These are phyloP conservation scores for Halcyon senegalensis DNA, from an alignment of 2,113 vertebrate species.

Conservation along the genomic window DNA sequence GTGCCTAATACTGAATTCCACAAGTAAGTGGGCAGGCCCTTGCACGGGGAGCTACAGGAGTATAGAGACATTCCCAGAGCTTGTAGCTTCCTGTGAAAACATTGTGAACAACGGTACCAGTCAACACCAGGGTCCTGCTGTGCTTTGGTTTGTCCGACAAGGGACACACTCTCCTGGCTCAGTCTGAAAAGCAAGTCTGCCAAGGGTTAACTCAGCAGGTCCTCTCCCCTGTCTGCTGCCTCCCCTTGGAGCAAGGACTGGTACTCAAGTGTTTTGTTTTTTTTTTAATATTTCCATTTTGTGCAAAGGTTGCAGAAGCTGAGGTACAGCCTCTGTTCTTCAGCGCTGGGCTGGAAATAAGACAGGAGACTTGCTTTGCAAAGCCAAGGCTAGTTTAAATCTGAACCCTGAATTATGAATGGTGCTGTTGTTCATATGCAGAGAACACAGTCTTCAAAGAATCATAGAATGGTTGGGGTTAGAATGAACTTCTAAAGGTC, in stretches of 20 bases:
- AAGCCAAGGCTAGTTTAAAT: background rate
- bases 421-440: accelerated
- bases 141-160: background rate
- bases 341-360: background rate
- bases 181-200: background rate
- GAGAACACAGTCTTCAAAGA: background rate
- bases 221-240: background rate
- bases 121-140: background rate
- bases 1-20: background rate
- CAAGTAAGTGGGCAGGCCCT: background rate
- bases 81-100: background rate
- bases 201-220: background rate
- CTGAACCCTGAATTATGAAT: background rate
- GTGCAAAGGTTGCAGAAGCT: background rate
- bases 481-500: background rate
- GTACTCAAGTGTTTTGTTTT: background rate
- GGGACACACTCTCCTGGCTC: background rate
- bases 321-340: background rate
- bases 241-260: background rate
- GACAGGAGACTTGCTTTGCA: background rate
- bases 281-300: background rate
- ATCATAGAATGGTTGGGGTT: background rate
- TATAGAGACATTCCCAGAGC: background rate
- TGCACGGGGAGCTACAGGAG: background rate
- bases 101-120: background rate